These are phyloP conservation scores for Charadrius vociferus DNA, from an alignment of 2,113 vertebrate genomes.

Conservation along the genomic window DNA sequence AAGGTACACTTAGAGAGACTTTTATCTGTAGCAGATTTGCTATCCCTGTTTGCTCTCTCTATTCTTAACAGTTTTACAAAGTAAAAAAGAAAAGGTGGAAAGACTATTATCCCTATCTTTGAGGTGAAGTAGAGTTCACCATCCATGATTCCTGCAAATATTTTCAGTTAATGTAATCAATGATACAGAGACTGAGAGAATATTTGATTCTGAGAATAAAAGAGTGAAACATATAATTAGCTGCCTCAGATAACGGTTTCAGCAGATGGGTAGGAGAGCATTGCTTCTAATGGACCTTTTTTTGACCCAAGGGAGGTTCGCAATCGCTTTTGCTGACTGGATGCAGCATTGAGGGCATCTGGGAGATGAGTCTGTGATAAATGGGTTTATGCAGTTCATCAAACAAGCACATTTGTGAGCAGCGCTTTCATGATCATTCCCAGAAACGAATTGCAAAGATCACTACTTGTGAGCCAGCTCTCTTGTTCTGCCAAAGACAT, in stretches of 20 bases:
- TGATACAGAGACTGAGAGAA: neutral
- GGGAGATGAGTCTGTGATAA: conserved; percentile 4
- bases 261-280: conserved; percentile 34
- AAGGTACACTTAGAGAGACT: neutral
- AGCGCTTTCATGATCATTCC: neutral
- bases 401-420: neutral
- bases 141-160: neutral
- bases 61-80: neutral
- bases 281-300: conserved; percentile 1
- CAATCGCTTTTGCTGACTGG: neutral
- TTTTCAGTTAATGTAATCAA: neutral
- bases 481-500: neutral
- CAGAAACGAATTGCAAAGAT: neutral
- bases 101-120: neutral
- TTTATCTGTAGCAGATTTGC: neutral
- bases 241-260: conserved; percentile 8
- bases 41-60: neutral
- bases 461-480: neutral
- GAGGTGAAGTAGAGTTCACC: neutral
- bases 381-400: neutral
- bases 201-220: neutral
- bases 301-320: neutral
- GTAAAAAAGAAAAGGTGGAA: neutral
- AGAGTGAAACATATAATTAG: conserved; percentile 17
- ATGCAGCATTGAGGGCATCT: neutral